A percentile compares a stretch with the other conserved stretches of the same genome.
Conservation (phyloP, 2,113 vertebrate genomes). For the Rallus limicola region DNA sequence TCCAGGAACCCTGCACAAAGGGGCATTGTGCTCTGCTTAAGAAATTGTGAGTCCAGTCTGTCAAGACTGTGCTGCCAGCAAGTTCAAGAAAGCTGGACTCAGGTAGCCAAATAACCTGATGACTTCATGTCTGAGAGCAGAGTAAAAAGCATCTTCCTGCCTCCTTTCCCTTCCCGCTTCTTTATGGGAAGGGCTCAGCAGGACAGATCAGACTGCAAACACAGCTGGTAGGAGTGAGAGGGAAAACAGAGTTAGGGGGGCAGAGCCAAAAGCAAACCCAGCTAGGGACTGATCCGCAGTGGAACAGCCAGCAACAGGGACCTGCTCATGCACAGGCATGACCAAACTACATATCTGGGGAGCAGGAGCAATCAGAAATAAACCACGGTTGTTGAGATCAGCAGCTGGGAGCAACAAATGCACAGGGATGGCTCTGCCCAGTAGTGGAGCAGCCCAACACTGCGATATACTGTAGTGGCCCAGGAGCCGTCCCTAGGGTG, state of each 20-base stretch:
- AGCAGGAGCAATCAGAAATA: not conserved
- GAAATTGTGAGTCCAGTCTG: not conserved
- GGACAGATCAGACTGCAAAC: not conserved
- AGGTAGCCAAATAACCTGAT: slow-evolving; percentile 17
- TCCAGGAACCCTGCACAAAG: not conserved
- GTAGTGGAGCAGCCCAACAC: not conserved
- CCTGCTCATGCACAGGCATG: not conserved
- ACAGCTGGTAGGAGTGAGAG: not conserved
- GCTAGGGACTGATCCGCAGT: not conserved
- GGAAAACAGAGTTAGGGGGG: not conserved
- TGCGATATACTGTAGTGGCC: accelerated
- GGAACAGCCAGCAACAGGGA: accelerated
- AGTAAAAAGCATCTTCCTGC: not conserved
- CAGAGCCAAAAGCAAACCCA: not conserved
- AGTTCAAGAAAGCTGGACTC: not conserved
- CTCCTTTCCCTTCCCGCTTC: not conserved
- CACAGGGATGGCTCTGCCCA: not conserved
- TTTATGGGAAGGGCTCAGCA: not conserved
- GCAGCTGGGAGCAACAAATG: not conserved
- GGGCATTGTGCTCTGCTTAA: slow-evolving; percentile 22
- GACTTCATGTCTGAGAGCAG: slow-evolving; percentile 43
- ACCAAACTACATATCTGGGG: not conserved
- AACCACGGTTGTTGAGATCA: not conserved
- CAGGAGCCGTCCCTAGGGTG: not conserved
- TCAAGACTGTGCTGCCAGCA: not conserved